These are phyloP conservation scores for Diachrysia chrysitis DNA, from an alignment of 2,888 invertebrate genomes.

Conservation along the genomic window DNA sequence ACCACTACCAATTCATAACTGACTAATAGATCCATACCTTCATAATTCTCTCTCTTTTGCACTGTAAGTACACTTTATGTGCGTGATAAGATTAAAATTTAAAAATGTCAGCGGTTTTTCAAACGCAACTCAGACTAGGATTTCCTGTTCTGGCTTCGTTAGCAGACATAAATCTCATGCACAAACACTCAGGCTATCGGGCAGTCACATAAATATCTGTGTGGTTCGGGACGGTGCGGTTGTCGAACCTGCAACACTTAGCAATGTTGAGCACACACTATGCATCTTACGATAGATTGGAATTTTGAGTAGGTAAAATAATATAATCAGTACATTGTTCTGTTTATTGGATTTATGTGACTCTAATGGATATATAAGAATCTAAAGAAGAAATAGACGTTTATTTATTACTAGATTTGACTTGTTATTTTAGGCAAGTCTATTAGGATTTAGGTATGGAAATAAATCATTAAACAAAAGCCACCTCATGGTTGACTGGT, in stretches of 20 bases:
- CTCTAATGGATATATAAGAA: too few relatives aligned
- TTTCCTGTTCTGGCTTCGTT: neutral
- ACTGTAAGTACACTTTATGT: too few relatives aligned
- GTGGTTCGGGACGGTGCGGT: neutral
- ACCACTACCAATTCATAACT: too few relatives aligned
- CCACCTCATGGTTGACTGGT: too few relatives aligned
- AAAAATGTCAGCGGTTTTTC: neutral
- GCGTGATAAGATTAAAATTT: neutral
- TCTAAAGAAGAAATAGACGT: too few relatives aligned
- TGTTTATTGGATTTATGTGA: too few relatives aligned
- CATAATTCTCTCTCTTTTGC: too few relatives aligned
- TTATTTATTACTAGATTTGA: too few relatives aligned
- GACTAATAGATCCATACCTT: too few relatives aligned
- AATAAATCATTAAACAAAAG: too few relatives aligned
- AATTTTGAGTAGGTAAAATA: neutral
- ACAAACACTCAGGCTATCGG: neutral
- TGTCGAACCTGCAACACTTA: constrained; percentile 7
- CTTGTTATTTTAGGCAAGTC: too few relatives aligned
- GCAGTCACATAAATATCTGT: constrained; percentile 8
- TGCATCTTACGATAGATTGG: neutral
- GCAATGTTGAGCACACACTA: neutral
- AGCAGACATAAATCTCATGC: neutral
- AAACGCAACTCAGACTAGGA: neutral
- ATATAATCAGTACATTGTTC: neutral
- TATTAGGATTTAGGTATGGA: too few relatives aligned